These are phyloP conservation scores for Bombus confusus DNA, from an alignment of 1,140 invertebrate species.

Conservation along the genomic window DNA sequence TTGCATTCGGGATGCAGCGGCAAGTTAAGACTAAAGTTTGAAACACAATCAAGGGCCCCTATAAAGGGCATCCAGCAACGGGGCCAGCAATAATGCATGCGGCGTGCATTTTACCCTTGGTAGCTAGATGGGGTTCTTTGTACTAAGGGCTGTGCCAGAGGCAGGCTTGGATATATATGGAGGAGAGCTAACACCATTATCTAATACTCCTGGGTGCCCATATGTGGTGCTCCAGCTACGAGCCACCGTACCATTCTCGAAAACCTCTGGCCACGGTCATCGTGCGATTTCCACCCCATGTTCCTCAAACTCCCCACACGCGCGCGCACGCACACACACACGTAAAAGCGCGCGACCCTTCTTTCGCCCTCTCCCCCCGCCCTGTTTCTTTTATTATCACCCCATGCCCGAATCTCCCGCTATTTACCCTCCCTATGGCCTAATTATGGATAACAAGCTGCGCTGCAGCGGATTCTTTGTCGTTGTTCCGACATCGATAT, in stretches of 20 bases:
- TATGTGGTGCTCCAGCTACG: constrained; percentile 80
- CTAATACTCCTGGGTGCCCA: constrained; percentile 79
- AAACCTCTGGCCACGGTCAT: constrained; percentile 65
- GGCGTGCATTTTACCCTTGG: constrained; percentile 62
- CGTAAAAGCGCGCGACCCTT: background rate
- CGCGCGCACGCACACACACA: background rate
- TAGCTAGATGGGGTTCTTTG: constrained; percentile 74
- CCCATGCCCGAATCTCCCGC: background rate
- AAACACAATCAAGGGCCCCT: constrained; percentile 69
- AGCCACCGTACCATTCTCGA: constrained; percentile 76
- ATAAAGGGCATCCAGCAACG: constrained; percentile 60
- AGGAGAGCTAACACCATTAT: constrained; percentile 80
- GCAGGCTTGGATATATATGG: constrained; percentile 56
- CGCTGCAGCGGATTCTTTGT: constrained; percentile 26
- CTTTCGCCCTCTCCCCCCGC: background rate
- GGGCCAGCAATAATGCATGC: constrained; percentile 71
- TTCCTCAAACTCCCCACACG: background rate
- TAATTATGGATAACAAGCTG: constrained; percentile 52
- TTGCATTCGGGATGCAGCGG: constrained; percentile 48
- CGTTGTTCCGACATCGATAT: background rate
- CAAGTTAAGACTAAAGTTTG: constrained; percentile 68
- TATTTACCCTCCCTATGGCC: constrained; percentile 31
- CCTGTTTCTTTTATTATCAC: constrained; percentile 34
- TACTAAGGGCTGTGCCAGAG: constrained; percentile 69
- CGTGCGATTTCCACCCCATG: constrained; percentile 9